Conservation (phyloP, 2,113 vertebrate genomes). For the Forbesichthys papilliferus region DNA sequence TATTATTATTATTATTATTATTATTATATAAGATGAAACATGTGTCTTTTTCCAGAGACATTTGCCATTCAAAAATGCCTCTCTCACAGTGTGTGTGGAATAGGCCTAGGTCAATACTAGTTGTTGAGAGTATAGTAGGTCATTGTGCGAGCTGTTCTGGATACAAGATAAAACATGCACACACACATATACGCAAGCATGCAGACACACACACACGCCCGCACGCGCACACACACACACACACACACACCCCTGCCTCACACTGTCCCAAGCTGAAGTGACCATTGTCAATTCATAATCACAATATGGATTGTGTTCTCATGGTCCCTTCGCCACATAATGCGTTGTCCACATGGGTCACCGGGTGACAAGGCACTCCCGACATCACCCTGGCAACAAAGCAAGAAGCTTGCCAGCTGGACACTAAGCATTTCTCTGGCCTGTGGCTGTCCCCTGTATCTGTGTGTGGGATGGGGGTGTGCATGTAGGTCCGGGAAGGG, state of each 20-base stretch:
- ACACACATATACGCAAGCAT: background rate
- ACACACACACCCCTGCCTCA: conserved; percentile 2
- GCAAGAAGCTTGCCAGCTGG: conserved; percentile 55
- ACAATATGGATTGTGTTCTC: conserved; percentile 79
- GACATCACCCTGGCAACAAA: conserved; percentile 61
- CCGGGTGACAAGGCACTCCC: conserved; percentile 43
- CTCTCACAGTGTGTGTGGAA: conserved; percentile 16
- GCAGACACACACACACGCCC: background rate
- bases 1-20: background rate
- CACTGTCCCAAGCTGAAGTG: background rate
- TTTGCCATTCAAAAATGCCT: conserved; percentile 34
- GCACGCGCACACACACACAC: conserved; percentile 5
- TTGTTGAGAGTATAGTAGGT: conserved; percentile 17
- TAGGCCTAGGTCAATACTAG: conserved; percentile 21
- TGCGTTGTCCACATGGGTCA: conserved; percentile 57
- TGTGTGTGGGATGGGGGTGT: background rate
- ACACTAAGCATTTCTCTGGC: conserved; percentile 59
- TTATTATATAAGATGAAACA: conserved; percentile 2
- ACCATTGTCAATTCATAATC: conserved; percentile 70
- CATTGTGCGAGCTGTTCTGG: conserved; percentile 14
- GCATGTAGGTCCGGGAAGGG: background rate
- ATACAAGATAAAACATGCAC: conserved; percentile 6
- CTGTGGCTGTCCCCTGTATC: conserved; percentile 42
- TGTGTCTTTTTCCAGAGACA: background rate
- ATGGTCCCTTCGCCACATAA: conserved; percentile 52